A percentile compares a stretch with the other conserved stretches of the same genome.
These are phyloP conservation scores for Diorhabda carinulata DNA, from an alignment of 1,140 invertebrate species.

Conservation along the genomic window DNA sequence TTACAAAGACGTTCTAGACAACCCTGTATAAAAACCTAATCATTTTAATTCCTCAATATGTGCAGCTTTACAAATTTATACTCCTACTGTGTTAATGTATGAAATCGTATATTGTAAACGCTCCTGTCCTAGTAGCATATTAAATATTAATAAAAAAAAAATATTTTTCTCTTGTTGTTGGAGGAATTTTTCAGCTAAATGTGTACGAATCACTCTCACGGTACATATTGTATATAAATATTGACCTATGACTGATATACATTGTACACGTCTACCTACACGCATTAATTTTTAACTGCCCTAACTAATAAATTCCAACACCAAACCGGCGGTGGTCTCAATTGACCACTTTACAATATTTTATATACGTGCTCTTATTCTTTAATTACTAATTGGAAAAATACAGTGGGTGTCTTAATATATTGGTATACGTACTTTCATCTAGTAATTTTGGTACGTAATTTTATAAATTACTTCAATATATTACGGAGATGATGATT, in stretches of 20 bases:
- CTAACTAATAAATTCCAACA: slow-evolving; percentile 19
- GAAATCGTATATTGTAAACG: too few species aligned
- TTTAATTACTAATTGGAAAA: slow-evolving; percentile 14
- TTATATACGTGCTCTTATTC: slow-evolving; percentile 1
- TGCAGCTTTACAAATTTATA: too few species aligned
- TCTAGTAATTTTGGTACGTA: background rate
- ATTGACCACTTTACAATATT: slow-evolving; percentile 14
- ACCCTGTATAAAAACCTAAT: too few species aligned
- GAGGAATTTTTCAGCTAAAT: background rate
- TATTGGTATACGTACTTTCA: background rate
- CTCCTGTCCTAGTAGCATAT: too few species aligned
- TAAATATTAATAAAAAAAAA: too few species aligned
- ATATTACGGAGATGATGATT: background rate
- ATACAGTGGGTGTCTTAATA: background rate
- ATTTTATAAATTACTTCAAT: background rate
- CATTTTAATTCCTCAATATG: too few species aligned
- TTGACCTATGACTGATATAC: slow-evolving; percentile 20
- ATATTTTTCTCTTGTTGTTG: background rate
- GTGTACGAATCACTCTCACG: slow-evolving; percentile 11
- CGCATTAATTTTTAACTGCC: slow-evolving; percentile 21
- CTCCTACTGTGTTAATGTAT: too few species aligned
- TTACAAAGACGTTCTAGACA: too few species aligned
- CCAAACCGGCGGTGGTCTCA: slow-evolving; percentile 14
- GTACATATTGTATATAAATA: slow-evolving; percentile 18
- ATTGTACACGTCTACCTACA: slow-evolving; percentile 19